Evolutionary conservation across 2,888 invertebrate species (phyloP).

Genomic region (Caradrina kadenii): DNA sequence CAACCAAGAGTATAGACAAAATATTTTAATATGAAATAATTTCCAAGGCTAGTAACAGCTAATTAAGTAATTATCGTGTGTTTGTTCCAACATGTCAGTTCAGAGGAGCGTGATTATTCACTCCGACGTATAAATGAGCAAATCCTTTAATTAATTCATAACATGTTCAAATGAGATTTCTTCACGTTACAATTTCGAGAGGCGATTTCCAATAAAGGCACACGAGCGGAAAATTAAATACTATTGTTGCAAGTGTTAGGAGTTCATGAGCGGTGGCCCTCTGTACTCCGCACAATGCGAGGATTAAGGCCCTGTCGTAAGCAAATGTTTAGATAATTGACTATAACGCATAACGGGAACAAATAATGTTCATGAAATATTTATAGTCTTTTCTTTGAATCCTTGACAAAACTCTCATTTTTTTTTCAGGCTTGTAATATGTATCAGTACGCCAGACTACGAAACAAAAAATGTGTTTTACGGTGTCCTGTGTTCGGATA

Average conservation of each 20-base stretch:
- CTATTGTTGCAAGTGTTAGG: constrained; percentile 82
- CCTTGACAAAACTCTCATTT: no score
- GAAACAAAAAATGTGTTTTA: no score
- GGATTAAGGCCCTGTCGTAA: no score
- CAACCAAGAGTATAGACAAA: not conserved
- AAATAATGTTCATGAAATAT: no score
- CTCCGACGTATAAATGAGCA: constrained; percentile 51
- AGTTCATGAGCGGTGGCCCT: constrained; percentile 77
- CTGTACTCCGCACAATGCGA: constrained; percentile 61
- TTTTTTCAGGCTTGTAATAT: no score
- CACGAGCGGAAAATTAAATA: constrained; percentile 89
- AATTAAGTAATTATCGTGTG: constrained; percentile 45
- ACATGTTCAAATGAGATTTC: constrained; percentile 68
- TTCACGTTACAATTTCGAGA: constrained; percentile 76
- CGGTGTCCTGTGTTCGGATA: no score
- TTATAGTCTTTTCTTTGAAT: no score
- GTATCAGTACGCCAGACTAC: no score
- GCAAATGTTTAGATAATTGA: no score
- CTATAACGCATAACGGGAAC: no score
- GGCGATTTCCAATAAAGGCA: constrained; percentile 75
- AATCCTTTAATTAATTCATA: constrained; percentile 72
- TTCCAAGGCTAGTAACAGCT: constrained; percentile 23
- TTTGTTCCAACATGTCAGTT: constrained; percentile 47
- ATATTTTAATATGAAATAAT: constrained; percentile 16
- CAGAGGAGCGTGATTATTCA: constrained; percentile 44